These are phyloP conservation scores for Melanotaenia maccullochi DNA, from an alignment of 2,797 vertebrate genomes.

Conservation along the genomic window DNA sequence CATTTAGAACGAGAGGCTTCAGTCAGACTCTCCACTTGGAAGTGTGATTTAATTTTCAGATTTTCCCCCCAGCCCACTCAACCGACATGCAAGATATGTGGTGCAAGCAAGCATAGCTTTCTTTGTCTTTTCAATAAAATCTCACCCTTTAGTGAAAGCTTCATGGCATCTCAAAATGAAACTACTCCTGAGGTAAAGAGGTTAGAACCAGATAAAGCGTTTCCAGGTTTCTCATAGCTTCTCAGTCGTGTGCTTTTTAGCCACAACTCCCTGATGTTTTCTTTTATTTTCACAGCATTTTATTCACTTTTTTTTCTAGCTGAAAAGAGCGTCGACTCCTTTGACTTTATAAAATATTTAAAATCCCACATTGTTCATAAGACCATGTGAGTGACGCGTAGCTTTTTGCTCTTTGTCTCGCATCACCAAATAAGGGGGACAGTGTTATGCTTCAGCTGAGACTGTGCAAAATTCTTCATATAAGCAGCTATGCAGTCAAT, in stretches of 20 bases:
- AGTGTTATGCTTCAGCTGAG: constrained; percentile 52
- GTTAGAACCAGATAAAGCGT: constrained; percentile 64
- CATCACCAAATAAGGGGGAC: constrained; percentile 11
- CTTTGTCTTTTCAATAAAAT: constrained; percentile 51
- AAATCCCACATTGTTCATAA: constrained; percentile 62
- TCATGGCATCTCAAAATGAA: constrained; percentile 54
- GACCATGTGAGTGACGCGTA: constrained; percentile 45
- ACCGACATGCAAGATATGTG: constrained; percentile 8
- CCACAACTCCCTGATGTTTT: constrained; percentile 36
- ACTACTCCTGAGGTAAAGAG: constrained; percentile 58
- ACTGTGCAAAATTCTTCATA: constrained; percentile 34
- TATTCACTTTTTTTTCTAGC: constrained; percentile 64
- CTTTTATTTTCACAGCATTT: constrained; percentile 47
- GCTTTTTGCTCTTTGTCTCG: constrained; percentile 32
- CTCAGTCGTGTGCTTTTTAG: constrained; percentile 32
- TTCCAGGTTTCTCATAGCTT: constrained; percentile 46
- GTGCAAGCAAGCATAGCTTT: constrained; percentile 16
- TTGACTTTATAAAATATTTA: constrained; percentile 67
- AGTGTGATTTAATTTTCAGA: constrained; percentile 49
- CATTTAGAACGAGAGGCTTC: constrained; percentile 65
- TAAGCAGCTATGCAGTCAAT: constrained; percentile 28
- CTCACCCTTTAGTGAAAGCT: constrained; percentile 48
- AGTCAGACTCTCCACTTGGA: constrained; percentile 59
- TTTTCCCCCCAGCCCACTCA: background rate
- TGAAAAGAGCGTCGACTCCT: constrained; percentile 58